Evolutionary conservation across 2,888 invertebrate genomes (phyloP), one percentile per base, ranked within the genome.

Genomic region (Pyrrhosoma nymphula): DNA sequence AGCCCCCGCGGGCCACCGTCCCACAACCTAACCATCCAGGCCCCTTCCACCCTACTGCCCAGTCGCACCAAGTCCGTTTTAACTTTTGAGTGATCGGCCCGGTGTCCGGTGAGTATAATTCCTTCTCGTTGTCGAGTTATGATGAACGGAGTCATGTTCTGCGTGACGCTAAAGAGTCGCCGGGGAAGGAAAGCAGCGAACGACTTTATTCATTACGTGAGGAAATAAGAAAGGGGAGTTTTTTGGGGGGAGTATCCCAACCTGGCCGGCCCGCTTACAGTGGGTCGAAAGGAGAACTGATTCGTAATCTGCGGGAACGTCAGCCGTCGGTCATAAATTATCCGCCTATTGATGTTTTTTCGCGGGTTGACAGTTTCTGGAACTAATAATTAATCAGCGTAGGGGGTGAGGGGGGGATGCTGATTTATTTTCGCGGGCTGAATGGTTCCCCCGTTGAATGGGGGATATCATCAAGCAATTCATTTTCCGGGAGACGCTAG

Each of bases 111-210:
- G 14, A 8, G 60, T 60, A 20, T 82, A 82, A 82, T 82, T 82
- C 35, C 82, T 82, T 35, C 35, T 23, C 30, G 30, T 35, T 35
- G 82, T 82, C 82, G 35, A 10, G 30, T n/a, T 12, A 82, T 82
- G 35, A 82, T 82, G 82, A 82, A 82, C 30, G 82, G 30, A 35
- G 82, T 82, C 82, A 35, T 82, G 82, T 82, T 35, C n/a, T 82
- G 82, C 82, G 82, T 82, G 82, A 82, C 82, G 82, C 82, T 82
- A 82, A 82, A 82, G 30, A 26, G 82, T 82, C 82, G 14, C 30
- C 69, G 69, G 16, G 4, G 82, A 3, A 82, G 35, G 82, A 35
- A 82, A n/a, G n/a, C 35, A 16, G n/a, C 82, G 30, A 69, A 82
- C 82, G 82, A 35, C 82, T 82, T 82, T 35, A 82, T 82, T 82